Evolutionary conservation across 2,113 vertebrate species (phyloP), one percentile per base, ranked within the genome.

Genomic region (Acanthisitta chloris): DNA sequence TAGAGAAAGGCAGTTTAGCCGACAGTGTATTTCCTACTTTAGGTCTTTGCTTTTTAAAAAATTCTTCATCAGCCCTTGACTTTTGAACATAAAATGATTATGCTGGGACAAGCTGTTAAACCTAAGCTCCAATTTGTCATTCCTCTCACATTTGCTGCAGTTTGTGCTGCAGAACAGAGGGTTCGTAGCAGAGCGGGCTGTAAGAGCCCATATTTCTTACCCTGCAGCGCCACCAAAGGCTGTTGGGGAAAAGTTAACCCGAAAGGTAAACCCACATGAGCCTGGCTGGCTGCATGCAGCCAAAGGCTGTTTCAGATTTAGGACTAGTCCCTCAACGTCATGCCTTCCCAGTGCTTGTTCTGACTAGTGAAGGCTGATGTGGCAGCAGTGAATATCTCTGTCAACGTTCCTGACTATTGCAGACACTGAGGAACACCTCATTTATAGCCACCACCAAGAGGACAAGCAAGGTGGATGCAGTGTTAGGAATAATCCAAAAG

Each of bases 181-280:
- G 31, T 31, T 43, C 23, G 4, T 59, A 61, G 79, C 62, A 18
- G 45, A 92, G 18, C 4, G 1, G 43, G 25, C 61, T 69, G 6
- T 31, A 17, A 15, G 24, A 45, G 14, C 34, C 55, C 46, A 17
- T 57, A 94, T 95, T 97, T 88, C 90, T 97, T 98, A 89, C 93
- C 90, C 96, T 97, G 83, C 88, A 98, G 97, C 61, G 64, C 96
- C 96, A 72, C 95, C 90, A 94, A 91, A 96, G 97, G 96, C 88
- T 70, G 36, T 8, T 20, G 2, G 38, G 38, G 58, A 25, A 94
- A 92, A 92, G 40, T 4, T 24, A 64, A 34, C 40, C 54, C 1
- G 4, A 66, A 94, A 77, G 29, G 72, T 90, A 91, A 88, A 96
- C 69, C 54, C 74, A 46, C 45, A 58, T 29, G 38, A 89, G 57